Evolutionary conservation across 2,888 invertebrate species (phyloP).

Genomic region (Drosophila kuntzei): DNA sequence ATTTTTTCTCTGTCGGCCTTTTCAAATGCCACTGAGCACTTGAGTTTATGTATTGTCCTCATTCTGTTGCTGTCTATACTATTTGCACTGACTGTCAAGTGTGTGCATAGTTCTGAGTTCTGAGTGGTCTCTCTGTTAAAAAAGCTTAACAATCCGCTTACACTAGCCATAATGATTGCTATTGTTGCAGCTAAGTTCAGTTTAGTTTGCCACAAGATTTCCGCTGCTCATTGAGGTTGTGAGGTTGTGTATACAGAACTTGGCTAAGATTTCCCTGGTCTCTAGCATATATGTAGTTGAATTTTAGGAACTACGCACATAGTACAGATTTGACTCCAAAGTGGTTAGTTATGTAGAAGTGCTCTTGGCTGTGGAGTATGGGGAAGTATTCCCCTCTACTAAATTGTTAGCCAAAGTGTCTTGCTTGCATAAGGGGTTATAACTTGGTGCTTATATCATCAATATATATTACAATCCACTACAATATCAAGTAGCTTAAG

Average conservation of each 20-base stretch:
- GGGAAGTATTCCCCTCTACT: constrained; percentile 31
- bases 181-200: constrained; percentile 19
- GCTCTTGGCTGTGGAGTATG: constrained; percentile 32
- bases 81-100: constrained; percentile 16
- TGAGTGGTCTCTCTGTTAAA: constrained; percentile 47
- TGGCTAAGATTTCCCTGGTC: constrained; percentile 31
- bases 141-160: constrained; percentile 46
- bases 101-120: constrained; percentile 33
- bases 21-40: constrained; percentile 56
- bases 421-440: constrained; percentile 11
- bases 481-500: neutral
- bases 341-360: constrained; percentile 20
- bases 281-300: constrained; percentile 24
- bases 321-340: constrained; percentile 21
- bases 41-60: constrained; percentile 62
- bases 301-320: constrained; percentile 45
- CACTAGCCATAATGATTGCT: neutral
- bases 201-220: constrained; percentile 36
- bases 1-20: constrained; percentile 42
- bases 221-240: constrained; percentile 32
- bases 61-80: constrained; percentile 30
- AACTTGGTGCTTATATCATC: constrained; percentile 16
- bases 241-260: constrained; percentile 26
- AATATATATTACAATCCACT: constrained; percentile 10
- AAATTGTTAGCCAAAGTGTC: constrained; percentile 18